Evolutionary conservation across 1,140 invertebrate genomes (phyloP).

Genomic region (Ruditapes philippinarum): DNA sequence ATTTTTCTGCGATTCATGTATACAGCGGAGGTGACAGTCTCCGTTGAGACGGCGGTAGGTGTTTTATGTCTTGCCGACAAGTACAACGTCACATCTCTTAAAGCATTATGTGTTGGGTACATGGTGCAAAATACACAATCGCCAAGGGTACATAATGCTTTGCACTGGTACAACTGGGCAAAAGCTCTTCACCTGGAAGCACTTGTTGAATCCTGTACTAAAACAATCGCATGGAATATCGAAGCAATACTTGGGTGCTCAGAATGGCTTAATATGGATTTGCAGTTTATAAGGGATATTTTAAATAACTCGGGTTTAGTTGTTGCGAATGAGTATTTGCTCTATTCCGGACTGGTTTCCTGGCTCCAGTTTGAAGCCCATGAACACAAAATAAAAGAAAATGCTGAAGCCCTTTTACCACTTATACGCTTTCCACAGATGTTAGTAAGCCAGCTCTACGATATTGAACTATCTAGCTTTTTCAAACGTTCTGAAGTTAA

Average conservation of each 20-base stretch:
- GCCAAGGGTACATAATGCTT: slow-evolving; percentile 83
- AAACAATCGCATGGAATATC: slow-evolving; percentile 86
- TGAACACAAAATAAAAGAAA: slow-evolving; percentile 66
- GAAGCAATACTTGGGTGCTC: slow-evolving; percentile 79
- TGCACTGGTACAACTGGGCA: slow-evolving; percentile 86
- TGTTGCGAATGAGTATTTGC: slow-evolving; percentile 79
- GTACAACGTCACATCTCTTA: slow-evolving; percentile 86
- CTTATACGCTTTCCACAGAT: slow-evolving; percentile 86
- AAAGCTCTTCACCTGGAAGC: slow-evolving; percentile 83
- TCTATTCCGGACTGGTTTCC: slow-evolving; percentile 78
- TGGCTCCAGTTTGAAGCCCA: slow-evolving; percentile 82
- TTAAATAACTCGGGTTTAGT: slow-evolving; percentile 83
- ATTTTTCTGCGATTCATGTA: slow-evolving; percentile 85
- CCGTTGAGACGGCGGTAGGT: slow-evolving; percentile 82
- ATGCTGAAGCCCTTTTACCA: slow-evolving; percentile 82
- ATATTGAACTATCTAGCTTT: slow-evolving; percentile 79
- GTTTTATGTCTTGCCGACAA: slow-evolving; percentile 87
- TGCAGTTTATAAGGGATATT: slow-evolving; percentile 85
- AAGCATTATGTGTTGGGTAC: slow-evolving; percentile 83
- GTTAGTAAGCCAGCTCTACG: slow-evolving; percentile 83
- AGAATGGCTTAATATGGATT: slow-evolving; percentile 85
- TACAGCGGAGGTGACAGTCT: slow-evolving; percentile 84
- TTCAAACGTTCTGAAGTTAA: slow-evolving; percentile 73
- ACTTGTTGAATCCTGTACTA: slow-evolving; percentile 82
- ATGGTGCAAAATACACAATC: slow-evolving; percentile 85